Percentiles rank a stretch among this genome's conserved stretches.
Conservation (phyloP, 2,888 invertebrate genomes). For the Nebria salina region DNA sequence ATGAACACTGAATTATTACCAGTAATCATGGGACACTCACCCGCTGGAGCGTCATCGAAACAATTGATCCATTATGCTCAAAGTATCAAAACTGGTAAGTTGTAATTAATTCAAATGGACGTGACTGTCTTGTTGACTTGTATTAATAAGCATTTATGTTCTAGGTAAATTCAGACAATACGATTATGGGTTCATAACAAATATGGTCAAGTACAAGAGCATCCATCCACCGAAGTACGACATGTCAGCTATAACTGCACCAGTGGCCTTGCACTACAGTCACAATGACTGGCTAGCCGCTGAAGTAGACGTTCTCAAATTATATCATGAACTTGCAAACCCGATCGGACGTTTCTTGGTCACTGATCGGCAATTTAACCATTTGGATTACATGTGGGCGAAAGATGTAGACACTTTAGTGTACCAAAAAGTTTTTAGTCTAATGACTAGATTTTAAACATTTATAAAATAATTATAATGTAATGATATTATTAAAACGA, state of each 20-base stretch:
- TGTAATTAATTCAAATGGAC: background rate
- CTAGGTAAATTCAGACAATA: slow-evolving; percentile 65
- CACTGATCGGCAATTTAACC: slow-evolving; percentile 65
- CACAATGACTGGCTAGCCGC: slow-evolving; percentile 65
- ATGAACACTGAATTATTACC: slow-evolving; percentile 56
- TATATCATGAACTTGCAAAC: slow-evolving; percentile 61
- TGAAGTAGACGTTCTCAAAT: slow-evolving; percentile 61
- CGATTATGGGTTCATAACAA: slow-evolving; percentile 64
- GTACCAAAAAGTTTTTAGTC: slow-evolving; percentile 48
- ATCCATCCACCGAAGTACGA: slow-evolving; percentile 62
- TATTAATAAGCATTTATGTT: background rate
- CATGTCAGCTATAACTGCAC: slow-evolving; percentile 59
- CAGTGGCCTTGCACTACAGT: slow-evolving; percentile 63
- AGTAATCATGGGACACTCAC: slow-evolving; percentile 53
- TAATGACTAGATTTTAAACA: slow-evolving; percentile 45
- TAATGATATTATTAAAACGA: background rate
- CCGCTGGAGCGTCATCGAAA: slow-evolving; percentile 65
- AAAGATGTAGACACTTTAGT: slow-evolving; percentile 59
- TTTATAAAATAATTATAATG: background rate
- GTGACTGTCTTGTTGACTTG: background rate
- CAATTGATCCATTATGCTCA: slow-evolving; percentile 80
- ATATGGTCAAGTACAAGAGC: slow-evolving; percentile 56
- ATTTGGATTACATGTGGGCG: slow-evolving; percentile 69
- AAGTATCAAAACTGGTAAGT: slow-evolving; percentile 63
- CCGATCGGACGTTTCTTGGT: slow-evolving; percentile 64